phyloP scores from a whole-genome alignment of 2,113 vertebrate genomes.

The Calyptommatus sinebrachiatus region DNA sequence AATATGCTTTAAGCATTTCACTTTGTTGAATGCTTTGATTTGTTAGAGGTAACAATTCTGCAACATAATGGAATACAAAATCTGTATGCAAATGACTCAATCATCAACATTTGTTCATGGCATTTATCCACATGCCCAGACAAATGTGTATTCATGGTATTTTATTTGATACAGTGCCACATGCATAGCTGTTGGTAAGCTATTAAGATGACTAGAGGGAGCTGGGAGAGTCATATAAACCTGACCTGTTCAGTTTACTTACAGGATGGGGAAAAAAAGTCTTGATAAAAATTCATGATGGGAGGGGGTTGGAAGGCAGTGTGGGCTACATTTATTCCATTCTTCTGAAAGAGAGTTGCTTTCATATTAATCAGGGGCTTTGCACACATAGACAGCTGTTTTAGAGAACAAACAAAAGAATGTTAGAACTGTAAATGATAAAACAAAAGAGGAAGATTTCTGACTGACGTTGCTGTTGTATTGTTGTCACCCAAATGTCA shows the following conservation, averaged over 20 bases:
- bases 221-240: slow-evolving; percentile 4
- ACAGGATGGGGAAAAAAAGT: not conserved
- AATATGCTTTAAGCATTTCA: slow-evolving; percentile 2
- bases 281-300: slow-evolving; percentile 6
- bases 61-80: slow-evolving; percentile 13
- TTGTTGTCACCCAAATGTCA: not conserved
- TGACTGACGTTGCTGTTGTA: not conserved
- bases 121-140: not conserved
- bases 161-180: slow-evolving; percentile 6
- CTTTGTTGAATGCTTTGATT: not conserved
- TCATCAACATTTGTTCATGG: slow-evolving; percentile 4
- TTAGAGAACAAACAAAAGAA: not conserved
- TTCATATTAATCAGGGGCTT: not conserved
- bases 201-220: slow-evolving; percentile 19
- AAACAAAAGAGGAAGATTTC: not conserved
- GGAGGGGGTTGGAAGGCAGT: not conserved
- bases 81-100: slow-evolving; percentile 1
- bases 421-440: slow-evolving; percentile 12
- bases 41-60: not conserved
- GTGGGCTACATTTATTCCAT: not conserved
- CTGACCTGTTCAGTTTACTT: not conserved
- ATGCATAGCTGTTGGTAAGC: slow-evolving; percentile 1
- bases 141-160: slow-evolving; percentile 11
- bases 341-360: not conserved
- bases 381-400: not conserved